Evolutionary conservation across 2,113 vertebrate species (phyloP), one percentile per base, ranked within the genome.

Genomic region (Semnornis frantzii): DNA sequence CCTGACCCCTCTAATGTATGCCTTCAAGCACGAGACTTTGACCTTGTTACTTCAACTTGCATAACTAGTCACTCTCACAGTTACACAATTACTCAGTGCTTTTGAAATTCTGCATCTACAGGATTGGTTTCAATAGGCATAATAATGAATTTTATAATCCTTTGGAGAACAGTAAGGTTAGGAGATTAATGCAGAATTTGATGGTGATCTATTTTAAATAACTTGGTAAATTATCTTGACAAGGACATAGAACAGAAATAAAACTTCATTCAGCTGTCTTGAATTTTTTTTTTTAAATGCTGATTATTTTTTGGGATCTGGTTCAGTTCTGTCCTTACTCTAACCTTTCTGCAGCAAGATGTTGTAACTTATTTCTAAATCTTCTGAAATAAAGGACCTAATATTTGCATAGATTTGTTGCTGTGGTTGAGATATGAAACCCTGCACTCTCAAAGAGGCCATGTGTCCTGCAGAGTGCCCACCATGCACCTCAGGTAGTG

Each of bases 121-220:
- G 52, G 65, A 80, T 60, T 93, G 73, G 33, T 80, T 91, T 86
- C 87, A 80, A 24, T 62, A 83, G 73, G 44, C 44, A n/a, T 52
- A 76, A 57, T 72, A 80, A 93, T 62, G 77, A 80, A 83, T 68
- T 73, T 76, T 80, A 57, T 85, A 81, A 80, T 80, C 44, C 55
- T 94, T 60, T 91, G 59, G 72, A 82, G 90, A 83, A 59, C n/a
- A 65, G 77, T 54, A 86, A 83, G 73, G 81, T 89, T 94, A 80
- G 57, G 72, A 86, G 69, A 94, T 91, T 42, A 89, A 86, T 86
- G 77, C 60, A 86, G 72, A 83, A 68, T 65, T 60, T 86, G 48
- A n/a, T 83, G 17, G 31, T 50, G 77, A 89, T 60, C 84, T 88
- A 9, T 88, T 82, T 76, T 39, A 89, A 82, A 87, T 54, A 94